These are phyloP conservation scores for Solenopsis fugax DNA, from an alignment of 1,140 invertebrate genomes.

Conservation along the genomic window DNA sequence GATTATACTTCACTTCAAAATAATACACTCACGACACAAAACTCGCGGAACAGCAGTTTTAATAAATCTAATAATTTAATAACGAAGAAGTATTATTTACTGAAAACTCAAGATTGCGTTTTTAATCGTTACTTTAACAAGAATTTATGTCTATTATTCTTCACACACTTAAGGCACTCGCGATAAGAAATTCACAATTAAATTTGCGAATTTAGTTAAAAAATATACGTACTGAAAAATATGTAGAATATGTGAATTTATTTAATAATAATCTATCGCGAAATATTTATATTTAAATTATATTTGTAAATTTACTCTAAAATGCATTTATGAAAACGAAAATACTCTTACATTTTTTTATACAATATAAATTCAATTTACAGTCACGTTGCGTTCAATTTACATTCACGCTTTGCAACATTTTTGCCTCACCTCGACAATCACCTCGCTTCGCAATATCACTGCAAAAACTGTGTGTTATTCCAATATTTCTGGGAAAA, in stretches of 20 bases:
- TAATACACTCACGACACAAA: background rate
- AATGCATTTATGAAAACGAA: constrained; percentile 1
- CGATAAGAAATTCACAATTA: background rate
- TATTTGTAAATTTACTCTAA: constrained; percentile 3
- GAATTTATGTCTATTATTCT: background rate
- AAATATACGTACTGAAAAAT: background rate
- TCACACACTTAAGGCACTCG: background rate
- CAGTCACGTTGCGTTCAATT: background rate
- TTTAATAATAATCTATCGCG: constrained; percentile 6
- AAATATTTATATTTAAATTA: background rate
- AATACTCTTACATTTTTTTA: constrained; percentile 1
- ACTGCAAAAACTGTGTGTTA: background rate
- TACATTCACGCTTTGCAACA: constrained; percentile 13
- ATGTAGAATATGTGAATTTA: constrained; percentile 16
- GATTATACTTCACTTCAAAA: background rate
- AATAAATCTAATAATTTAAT: background rate
- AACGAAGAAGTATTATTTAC: background rate
- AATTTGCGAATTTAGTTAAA: constrained; percentile 1
- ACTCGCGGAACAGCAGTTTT: background rate
- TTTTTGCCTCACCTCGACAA: background rate
- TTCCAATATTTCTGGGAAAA: constrained; percentile 9
- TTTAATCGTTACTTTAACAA: background rate
- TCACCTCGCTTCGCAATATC: constrained; percentile 1
- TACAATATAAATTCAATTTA: constrained; percentile 16
- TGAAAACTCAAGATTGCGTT: background rate